Evolutionary conservation across 30 jellyfish, hydroid and myxozoan genomes (phyloP).

Genomic region (Aurelia coerulea): DNA sequence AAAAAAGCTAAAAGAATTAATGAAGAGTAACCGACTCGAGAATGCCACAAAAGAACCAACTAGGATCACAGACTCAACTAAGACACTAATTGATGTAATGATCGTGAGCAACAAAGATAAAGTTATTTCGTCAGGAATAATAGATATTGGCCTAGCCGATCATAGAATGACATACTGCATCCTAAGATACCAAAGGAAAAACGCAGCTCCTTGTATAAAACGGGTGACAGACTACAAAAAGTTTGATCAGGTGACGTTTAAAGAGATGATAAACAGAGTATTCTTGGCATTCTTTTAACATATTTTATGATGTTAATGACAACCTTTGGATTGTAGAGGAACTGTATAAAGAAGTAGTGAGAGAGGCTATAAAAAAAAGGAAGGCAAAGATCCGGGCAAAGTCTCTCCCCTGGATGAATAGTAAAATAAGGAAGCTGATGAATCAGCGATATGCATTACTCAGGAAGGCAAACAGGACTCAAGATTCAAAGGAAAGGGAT

Average conservation of each 20-base stretch:
- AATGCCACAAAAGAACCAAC: not conserved
- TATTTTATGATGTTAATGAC: not conserved
- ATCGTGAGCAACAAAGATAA: conserved; percentile 19
- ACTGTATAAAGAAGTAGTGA: not conserved
- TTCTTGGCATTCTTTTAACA: no score
- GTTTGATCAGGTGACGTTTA: not conserved
- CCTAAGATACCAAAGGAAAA: not conserved
- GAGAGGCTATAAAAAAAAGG: not conserved
- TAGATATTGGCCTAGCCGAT: not conserved
- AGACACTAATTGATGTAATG: conserved; percentile 12
- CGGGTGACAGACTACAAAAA: not conserved
- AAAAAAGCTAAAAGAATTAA: no score
- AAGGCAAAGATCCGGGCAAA: not conserved
- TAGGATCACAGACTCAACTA: not conserved
- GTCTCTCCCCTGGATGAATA: not conserved
- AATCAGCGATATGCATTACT: no score
- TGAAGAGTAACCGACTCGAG: not conserved
- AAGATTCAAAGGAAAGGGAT: no score
- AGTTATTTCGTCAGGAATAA: not conserved
- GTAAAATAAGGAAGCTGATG: no score
- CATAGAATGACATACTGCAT: conserved; percentile 4
- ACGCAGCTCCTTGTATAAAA: not conserved
- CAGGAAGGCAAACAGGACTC: no score
- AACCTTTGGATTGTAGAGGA: not conserved
- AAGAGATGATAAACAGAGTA: not conserved